Base-by-base conservation (phyloP, 2,888 invertebrate species). In the Tenthredo mesomela region DNA sequence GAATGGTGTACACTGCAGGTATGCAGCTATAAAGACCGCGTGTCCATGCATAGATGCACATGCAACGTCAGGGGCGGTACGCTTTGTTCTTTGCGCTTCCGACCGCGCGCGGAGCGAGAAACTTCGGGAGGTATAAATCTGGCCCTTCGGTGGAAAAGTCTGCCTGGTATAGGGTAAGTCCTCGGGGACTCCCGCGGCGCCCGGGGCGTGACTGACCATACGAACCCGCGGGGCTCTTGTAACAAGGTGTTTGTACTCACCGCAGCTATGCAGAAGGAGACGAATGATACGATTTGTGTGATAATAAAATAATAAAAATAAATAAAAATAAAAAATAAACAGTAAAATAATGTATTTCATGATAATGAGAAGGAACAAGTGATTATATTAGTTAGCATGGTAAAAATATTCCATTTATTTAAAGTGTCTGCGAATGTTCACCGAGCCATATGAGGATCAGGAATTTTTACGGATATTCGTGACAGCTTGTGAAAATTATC, bases 11-110 rank as follows among this genome's bases (percentile, higher is more conserved):
- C 78, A 65, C 37, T 47, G 43, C 29, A 71, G 61, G 83, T 67
- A 83, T 47, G 15, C 21, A 73, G 7, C 25, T 37, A 71, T 47
- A 54, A 71, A 29, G 37, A 83, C 21, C 29, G 21, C 54, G 43
- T 15, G 50, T 70, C 21, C 47, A 54, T 21, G 37, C 67, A 78
- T 78, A 84, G 67, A 50, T 71, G 83, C 83, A 71, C 70, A 70
- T 71, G 43, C 29, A 67, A n/a, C 83, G 70, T 70, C 83, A 33
- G 37, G 25, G 29, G 84, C 78, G 78, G 84, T 43, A 47, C 85
- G 86, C 87, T 88, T 88, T 88, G 86, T 87, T 86, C 84, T 85
- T 85, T 84, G 50, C 73, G 58, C 82, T 73, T 70, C 86, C 71
- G 54, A 82, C 82, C 40, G 33, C 43, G 33, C 43, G 65, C 73